A percentile compares a stretch with the other conserved stretches of the same genome.
phyloP scores from a whole-genome alignment of 2,888 invertebrate genomes.

The Gastracanthus pulcherrimus region DNA sequence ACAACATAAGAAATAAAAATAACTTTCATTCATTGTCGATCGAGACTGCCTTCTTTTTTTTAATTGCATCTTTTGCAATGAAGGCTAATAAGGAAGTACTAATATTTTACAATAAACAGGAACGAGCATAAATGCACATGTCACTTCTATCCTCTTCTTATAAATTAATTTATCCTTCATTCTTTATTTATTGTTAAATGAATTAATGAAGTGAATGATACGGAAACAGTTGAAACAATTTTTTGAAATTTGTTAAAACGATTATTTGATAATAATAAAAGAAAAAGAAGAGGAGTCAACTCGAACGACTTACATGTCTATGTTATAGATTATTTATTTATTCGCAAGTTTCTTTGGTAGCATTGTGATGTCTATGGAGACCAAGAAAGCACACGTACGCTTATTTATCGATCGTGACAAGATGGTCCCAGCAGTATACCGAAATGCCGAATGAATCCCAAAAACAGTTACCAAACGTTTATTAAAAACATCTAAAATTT shows the following conservation, averaged over 20 bases:
- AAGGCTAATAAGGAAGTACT: constrained; percentile 53
- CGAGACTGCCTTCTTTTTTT: constrained; percentile 40
- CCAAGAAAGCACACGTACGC: constrained; percentile 67
- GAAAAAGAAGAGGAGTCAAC: constrained; percentile 46
- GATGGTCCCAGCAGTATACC: constrained; percentile 69
- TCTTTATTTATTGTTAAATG: constrained; percentile 1
- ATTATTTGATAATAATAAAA: constrained; percentile 8
- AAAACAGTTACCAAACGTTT: constrained; percentile 56
- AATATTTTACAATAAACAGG: constrained; percentile 57
- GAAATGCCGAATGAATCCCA: constrained; percentile 60
- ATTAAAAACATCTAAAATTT: constrained; percentile 50
- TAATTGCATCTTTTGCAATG: constrained; percentile 24
- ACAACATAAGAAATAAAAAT: constrained; percentile 63
- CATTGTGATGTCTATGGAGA: constrained; percentile 73
- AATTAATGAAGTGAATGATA: background rate
- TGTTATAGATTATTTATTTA: constrained; percentile 55
- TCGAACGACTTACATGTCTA: constrained; percentile 53
- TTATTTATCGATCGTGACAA: constrained; percentile 71
- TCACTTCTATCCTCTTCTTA: constrained; percentile 50
- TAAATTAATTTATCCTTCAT: background rate
- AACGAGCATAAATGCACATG: constrained; percentile 58
- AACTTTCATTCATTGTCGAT: constrained; percentile 54
- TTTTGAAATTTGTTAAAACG: background rate
- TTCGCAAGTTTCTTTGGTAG: constrained; percentile 74
- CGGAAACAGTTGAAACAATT: background rate